phyloP scores from a whole-genome alignment of 1,140 invertebrate species.

The Cryptotermes secundus region DNA sequence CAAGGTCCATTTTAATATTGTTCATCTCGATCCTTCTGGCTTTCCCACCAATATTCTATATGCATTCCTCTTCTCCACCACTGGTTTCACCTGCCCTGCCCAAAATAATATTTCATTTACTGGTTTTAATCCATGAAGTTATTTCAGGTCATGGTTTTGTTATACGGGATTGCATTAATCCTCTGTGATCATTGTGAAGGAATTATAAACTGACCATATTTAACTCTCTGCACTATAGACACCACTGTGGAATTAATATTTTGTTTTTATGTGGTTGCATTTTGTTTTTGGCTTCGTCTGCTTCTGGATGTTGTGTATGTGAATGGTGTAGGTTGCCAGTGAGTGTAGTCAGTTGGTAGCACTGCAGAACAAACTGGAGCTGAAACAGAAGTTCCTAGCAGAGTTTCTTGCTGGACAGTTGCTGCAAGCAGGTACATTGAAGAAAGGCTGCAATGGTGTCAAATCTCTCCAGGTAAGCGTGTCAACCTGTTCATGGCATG shows the following conservation, averaged over 20 bases:
- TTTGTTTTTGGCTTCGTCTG: conserved; percentile 44
- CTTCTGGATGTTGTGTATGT: conserved; percentile 53
- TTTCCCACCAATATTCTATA: too few species aligned
- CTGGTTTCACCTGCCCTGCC: too few species aligned
- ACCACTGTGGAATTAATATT: conserved; percentile 37
- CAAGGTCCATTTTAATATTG: too few species aligned
- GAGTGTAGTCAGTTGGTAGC: conserved; percentile 41
- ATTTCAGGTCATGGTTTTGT: too few species aligned
- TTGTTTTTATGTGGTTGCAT: conserved; percentile 44
- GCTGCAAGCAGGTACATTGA: neutral
- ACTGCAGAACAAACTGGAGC: conserved; percentile 52
- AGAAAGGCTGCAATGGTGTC: neutral
- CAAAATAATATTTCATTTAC: too few species aligned
- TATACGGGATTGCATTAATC: too few species aligned
- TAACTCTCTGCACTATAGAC: too few species aligned
- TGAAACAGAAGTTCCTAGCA: conserved; percentile 54
- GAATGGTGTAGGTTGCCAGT: conserved; percentile 56
- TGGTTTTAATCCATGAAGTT: too few species aligned
- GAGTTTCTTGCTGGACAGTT: conserved; percentile 49
- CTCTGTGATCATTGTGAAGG: too few species aligned
- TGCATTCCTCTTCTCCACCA: too few species aligned
- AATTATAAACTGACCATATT: too few species aligned
- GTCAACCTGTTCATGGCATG: neutral
- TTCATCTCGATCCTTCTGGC: too few species aligned
- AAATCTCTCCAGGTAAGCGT: neutral